Evolutionary conservation across 2,888 invertebrate species (phyloP), one percentile per base, ranked within the genome.

Genomic region (Schizotus pectinicornis): DNA sequence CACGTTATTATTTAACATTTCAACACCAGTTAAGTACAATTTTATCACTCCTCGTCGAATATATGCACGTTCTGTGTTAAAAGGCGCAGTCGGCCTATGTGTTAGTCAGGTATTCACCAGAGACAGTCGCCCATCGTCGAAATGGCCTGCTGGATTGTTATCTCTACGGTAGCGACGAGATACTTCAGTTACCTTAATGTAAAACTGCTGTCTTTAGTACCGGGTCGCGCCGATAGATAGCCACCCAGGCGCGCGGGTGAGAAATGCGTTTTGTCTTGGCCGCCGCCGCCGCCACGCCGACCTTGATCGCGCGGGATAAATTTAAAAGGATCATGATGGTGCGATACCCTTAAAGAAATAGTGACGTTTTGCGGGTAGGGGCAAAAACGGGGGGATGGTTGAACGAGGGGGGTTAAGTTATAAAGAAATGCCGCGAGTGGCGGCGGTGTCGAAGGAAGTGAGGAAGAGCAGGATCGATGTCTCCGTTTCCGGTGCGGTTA

Each of bases 1-100:
- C 68, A 64, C 63, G 69, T 70, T 74, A 75, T 77, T 74, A 78
- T 75, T 77, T 74, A 76, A 74, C 75, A 75, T 77, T 77, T 77
- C 77, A 74, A 78, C 78, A 78, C 78, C 77, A 70, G 75, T 77
- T 76, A 75, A 78, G 77, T 74, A 76, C 70, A 71, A 70, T 74
- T 76, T 77, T 78, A 78, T 78, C 78, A 77, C 77, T 70, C 68
- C 68, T 66, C 62, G 66, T 52, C 62, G 69, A 67, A 67, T 71
- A 71, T 73, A 71, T 68, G 48, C 49, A 35, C 34, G 33, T 56
- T 49, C 70, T 71, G 69, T 67, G 70, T 72, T 76, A 77, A 77
- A 77, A 76, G 76, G 74, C 55, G 48, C 65, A 71, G 71, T 52
- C 46, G 71, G 22, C 69, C 76, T 68, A 41, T 45, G 31, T 38